Conservation (phyloP, 2,113 vertebrate species). For the Engystomops pustulosus region DNA sequence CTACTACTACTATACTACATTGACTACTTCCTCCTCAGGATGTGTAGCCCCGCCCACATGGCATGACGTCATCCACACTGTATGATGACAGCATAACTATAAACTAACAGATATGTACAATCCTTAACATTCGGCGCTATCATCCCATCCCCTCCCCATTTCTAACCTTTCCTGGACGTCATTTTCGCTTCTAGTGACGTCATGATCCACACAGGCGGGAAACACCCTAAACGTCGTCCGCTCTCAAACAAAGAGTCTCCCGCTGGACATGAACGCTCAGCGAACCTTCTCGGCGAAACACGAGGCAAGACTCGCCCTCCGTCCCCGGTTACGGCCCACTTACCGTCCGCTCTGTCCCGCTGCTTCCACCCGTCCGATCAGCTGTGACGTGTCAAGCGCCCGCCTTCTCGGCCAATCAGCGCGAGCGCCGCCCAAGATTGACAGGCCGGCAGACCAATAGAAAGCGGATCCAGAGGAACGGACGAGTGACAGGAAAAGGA, state of each 20-base stretch:
- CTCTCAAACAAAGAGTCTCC: background rate
- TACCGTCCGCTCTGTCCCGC: constrained; percentile 46
- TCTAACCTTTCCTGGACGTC: background rate
- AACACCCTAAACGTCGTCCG: background rate
- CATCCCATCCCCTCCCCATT: too few species aligned
- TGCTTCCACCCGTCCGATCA: constrained; percentile 46
- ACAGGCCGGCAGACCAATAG: background rate
- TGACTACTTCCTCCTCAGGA: background rate
- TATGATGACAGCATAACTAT: background rate
- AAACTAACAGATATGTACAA: too few species aligned
- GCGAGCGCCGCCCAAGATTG: constrained; percentile 14
- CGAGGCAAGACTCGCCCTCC: accelerated
- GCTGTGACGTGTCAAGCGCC: constrained; percentile 27
- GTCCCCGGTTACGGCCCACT: background rate
- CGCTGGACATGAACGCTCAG: background rate
- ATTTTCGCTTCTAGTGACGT: background rate
- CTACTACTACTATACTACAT: too few species aligned
- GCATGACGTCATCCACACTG: background rate
- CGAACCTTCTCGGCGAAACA: too few species aligned
- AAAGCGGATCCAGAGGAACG: background rate
- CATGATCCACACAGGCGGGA: constrained; percentile 15
- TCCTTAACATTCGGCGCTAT: too few species aligned
- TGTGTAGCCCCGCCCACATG: background rate
- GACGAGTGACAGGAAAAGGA: constrained; percentile 9
- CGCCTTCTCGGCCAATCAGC: background rate